A percentile compares a stretch with the other conserved stretches of the same genome.
These are phyloP conservation scores for Melieria crassipennis DNA, from an alignment of 2,888 invertebrate genomes.

Conservation along the genomic window DNA sequence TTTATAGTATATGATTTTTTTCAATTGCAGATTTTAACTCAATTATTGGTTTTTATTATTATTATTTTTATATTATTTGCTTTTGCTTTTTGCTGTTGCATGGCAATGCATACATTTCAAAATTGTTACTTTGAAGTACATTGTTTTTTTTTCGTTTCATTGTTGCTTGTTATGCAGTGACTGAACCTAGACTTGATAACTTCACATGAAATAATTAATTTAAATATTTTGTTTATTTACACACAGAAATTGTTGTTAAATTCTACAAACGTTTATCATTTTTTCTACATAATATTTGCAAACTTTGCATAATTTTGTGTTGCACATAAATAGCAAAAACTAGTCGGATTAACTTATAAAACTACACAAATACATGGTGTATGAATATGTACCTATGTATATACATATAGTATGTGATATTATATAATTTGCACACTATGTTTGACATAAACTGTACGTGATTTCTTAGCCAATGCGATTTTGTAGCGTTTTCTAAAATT, in stretches of 20 bases:
- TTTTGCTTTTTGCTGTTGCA: background rate
- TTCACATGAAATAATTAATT: constrained; percentile 1
- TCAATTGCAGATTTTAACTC: background rate
- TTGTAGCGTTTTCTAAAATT: background rate
- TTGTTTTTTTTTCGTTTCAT: too few species aligned
- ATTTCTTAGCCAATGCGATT: too few species aligned
- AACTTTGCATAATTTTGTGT: background rate
- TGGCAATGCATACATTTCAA: constrained; percentile 4
- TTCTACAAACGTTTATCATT: background rate
- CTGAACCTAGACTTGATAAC: too few species aligned
- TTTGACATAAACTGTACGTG: too few species aligned
- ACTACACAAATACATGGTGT: constrained; percentile 1
- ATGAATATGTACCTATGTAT: background rate
- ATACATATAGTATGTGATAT: too few species aligned
- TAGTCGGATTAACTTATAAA: too few species aligned
- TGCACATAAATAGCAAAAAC: background rate
- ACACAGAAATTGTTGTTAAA: background rate
- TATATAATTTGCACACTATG: too few species aligned
- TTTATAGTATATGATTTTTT: constrained; percentile 18
- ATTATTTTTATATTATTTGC: background rate
- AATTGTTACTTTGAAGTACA: too few species aligned
- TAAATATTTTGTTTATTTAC: background rate
- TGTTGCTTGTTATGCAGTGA: too few species aligned
- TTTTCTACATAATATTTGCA: background rate
- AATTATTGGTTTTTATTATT: background rate